phyloP scores from a whole-genome alignment of 2,113 vertebrate genomes.

The Pardalotus punctatus region DNA sequence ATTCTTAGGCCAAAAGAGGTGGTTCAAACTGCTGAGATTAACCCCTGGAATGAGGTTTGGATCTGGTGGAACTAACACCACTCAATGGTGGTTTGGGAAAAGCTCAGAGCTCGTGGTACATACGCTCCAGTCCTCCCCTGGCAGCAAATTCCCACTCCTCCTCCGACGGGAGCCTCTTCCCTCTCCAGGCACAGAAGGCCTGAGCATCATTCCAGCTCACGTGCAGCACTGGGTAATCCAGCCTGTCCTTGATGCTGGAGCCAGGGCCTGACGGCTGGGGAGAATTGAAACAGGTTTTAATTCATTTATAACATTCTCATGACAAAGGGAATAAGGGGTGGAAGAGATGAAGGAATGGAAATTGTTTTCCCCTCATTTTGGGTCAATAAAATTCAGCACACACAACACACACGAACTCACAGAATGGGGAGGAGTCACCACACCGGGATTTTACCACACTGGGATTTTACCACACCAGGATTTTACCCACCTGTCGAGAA shows the following conservation, averaged over 20 bases:
- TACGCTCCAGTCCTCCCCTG: slow-evolving; percentile 88
- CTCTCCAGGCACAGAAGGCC: slow-evolving; percentile 86
- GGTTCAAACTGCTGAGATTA: neutral
- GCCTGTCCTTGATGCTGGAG: slow-evolving; percentile 83
- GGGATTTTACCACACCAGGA: accelerated
- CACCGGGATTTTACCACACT: neutral
- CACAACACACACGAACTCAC: accelerated
- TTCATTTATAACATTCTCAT: neutral
- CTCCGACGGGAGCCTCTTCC: slow-evolving; percentile 84
- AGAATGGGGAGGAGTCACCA: neutral
- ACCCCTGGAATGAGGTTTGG: neutral
- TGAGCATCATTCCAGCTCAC: slow-evolving; percentile 94
- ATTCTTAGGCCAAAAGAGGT: neutral
- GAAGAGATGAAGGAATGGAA: neutral
- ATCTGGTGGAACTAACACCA: neutral
- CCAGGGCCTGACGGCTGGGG: slow-evolving; percentile 88
- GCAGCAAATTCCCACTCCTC: slow-evolving; percentile 97
- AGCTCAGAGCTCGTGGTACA: neutral
- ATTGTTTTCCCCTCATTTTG: accelerated
- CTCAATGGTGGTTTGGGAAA: neutral
- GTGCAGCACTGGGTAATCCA: slow-evolving; percentile 89
- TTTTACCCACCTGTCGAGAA: slow-evolving; percentile 88
- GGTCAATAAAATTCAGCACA: accelerated
- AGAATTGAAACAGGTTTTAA: neutral
- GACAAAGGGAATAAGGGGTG: neutral